Conservation (phyloP, 2,797 vertebrate species). For the Nasua narica region DNA sequence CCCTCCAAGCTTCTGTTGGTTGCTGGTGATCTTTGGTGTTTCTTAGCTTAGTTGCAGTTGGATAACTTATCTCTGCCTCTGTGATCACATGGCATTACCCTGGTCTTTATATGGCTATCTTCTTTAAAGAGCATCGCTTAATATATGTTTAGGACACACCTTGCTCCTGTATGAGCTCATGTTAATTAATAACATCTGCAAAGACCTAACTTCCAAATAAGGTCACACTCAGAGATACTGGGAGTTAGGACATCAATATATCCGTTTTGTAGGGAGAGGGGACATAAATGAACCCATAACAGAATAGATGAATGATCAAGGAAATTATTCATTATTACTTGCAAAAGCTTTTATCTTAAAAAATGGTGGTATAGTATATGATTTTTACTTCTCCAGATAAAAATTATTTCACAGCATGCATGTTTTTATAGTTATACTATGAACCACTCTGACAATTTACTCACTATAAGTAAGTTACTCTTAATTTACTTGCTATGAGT, state of each 20-base stretch:
- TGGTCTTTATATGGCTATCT: neutral
- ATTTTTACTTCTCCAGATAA: neutral
- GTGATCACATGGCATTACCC: too few relatives aligned
- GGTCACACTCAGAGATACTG: too few relatives aligned
- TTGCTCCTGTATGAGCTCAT: neutral
- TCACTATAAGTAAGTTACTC: neutral
- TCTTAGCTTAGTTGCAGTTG: neutral
- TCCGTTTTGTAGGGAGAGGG: neutral
- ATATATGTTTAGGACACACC: neutral
- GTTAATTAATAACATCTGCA: neutral
- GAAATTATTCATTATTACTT: neutral
- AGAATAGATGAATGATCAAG: neutral
- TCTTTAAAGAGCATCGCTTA: neutral
- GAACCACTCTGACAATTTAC: neutral
- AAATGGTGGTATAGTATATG: neutral
- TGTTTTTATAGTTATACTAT: neutral
- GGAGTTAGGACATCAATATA: neutral
- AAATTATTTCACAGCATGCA: neutral
- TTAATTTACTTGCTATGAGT: neutral
- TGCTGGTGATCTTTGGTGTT: neutral
- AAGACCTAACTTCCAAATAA: neutral
- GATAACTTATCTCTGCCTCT: neutral
- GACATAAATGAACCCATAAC: neutral
- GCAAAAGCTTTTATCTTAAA: neutral
- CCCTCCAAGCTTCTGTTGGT: neutral